Evolutionary conservation across 2,888 invertebrate genomes (phyloP).

Genomic region (Erpobdella octoculata): DNA sequence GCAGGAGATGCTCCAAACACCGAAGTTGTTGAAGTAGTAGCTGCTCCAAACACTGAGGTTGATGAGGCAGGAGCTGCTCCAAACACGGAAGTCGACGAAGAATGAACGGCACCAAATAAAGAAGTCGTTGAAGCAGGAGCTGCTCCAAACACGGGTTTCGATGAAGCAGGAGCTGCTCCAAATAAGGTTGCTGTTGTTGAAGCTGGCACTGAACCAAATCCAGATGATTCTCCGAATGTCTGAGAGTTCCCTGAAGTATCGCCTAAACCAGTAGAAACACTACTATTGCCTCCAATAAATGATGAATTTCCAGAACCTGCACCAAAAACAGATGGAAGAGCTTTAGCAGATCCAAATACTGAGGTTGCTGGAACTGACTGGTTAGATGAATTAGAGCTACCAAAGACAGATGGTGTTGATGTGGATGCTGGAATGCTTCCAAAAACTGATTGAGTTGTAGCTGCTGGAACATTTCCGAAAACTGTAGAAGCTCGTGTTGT

Average conservation of each 20-base stretch:
- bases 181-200: not conserved
- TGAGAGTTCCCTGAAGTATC: too few species aligned
- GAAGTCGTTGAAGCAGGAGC: not conserved
- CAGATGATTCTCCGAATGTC: too few species aligned
- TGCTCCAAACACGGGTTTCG: not conserved
- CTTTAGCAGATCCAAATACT: too few species aligned
- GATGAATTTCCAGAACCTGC: too few species aligned
- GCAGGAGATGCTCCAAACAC: not conserved
- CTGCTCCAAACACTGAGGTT: not conserved
- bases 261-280: too few species aligned
- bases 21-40: not conserved
- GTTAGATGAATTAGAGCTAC: too few species aligned
- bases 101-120: not conserved
- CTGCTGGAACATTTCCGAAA: not conserved
- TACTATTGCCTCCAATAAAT: too few species aligned
- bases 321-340: too few species aligned
- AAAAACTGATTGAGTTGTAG: not conserved
- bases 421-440: not conserved
- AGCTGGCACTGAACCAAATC: too few species aligned
- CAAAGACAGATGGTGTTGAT: not conserved
- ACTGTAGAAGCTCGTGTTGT: not conserved
- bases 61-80: not conserved
- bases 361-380: too few species aligned
- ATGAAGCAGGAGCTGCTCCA: slow-evolving; percentile 6
- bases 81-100: not conserved